Evolutionary conservation across 2,888 invertebrate genomes (phyloP).

Genomic region (Tachystola acroxantha): DNA sequence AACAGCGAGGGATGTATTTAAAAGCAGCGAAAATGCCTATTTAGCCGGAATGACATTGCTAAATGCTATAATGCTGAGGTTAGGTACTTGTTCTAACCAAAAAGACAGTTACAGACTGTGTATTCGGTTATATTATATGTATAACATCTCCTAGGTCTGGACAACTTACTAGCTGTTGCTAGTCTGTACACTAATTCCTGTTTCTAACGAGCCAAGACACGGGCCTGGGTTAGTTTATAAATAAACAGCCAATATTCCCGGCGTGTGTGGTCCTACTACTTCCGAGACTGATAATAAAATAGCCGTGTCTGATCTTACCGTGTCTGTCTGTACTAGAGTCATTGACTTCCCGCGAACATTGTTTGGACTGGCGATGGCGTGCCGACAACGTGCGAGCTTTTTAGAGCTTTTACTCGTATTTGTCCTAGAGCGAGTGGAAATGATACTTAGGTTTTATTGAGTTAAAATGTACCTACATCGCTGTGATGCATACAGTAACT

Average conservation of each 20-base stretch:
- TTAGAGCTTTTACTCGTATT: slow-evolving; percentile 4
- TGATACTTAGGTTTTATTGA: too few species aligned
- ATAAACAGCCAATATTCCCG: neutral
- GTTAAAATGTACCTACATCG: too few species aligned
- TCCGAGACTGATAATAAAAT: neutral
- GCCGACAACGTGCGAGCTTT: too few species aligned
- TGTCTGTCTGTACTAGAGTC: neutral
- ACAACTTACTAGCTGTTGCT: too few species aligned
- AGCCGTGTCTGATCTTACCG: neutral
- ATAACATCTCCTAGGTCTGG: too few species aligned
- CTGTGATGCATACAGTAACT: too few species aligned
- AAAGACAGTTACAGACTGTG: too few species aligned
- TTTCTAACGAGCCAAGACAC: too few species aligned
- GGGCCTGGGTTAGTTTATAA: neutral
- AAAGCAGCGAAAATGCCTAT: slow-evolving; percentile 26
- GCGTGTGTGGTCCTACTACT: neutral
- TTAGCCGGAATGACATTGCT: slow-evolving; percentile 33
- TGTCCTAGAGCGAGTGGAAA: too few species aligned
- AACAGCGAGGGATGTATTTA: slow-evolving; percentile 26
- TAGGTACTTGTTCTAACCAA: too few species aligned
- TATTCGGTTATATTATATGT: too few species aligned
- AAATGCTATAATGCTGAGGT: slow-evolving; percentile 14
- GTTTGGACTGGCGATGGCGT: neutral
- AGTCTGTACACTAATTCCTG: too few species aligned
- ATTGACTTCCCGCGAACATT: neutral